These are phyloP conservation scores for Lycaena phlaeas DNA, from an alignment of 2,888 invertebrate genomes.

Conservation along the genomic window DNA sequence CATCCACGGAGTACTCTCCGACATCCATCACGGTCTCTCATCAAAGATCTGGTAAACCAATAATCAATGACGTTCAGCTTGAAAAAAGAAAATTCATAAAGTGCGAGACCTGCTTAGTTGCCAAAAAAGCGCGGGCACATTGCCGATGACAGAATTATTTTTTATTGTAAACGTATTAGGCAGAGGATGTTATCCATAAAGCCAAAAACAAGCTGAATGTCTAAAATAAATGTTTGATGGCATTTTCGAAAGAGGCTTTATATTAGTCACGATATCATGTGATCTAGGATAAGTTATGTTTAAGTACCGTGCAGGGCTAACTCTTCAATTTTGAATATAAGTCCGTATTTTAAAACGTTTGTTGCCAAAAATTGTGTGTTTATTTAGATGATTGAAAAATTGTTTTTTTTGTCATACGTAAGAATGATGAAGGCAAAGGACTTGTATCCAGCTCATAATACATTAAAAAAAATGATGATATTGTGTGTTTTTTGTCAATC, in stretches of 20 bases:
- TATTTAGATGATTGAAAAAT: too few relatives aligned
- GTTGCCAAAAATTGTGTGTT: too few relatives aligned
- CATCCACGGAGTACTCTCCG: slow-evolving; percentile 25
- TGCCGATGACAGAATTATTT: background rate
- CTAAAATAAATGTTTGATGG: slow-evolving; percentile 25
- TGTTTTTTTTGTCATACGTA: too few relatives aligned
- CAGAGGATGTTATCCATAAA: background rate
- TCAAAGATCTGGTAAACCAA: slow-evolving; percentile 41
- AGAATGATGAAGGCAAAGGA: too few relatives aligned
- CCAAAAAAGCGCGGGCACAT: background rate
- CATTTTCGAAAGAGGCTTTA: slow-evolving; percentile 40
- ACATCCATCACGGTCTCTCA: slow-evolving; percentile 25
- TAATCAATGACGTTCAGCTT: slow-evolving; percentile 22
- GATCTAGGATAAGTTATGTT: slow-evolving; percentile 35
- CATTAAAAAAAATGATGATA: too few relatives aligned
- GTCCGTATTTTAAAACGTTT: too few relatives aligned
- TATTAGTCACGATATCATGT: slow-evolving; percentile 49
- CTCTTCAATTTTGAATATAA: background rate
- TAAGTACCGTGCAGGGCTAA: slow-evolving; percentile 8
- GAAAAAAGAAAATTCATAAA: slow-evolving; percentile 17
- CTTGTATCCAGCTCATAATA: too few relatives aligned
- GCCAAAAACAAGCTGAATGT: slow-evolving; percentile 21
- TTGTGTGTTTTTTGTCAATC: slow-evolving; percentile 7
- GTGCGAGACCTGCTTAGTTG: too few relatives aligned
- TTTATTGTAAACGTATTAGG: background rate